Conservation (phyloP, 2,113 vertebrate genomes). For the Bufo gargarizans region DNA sequence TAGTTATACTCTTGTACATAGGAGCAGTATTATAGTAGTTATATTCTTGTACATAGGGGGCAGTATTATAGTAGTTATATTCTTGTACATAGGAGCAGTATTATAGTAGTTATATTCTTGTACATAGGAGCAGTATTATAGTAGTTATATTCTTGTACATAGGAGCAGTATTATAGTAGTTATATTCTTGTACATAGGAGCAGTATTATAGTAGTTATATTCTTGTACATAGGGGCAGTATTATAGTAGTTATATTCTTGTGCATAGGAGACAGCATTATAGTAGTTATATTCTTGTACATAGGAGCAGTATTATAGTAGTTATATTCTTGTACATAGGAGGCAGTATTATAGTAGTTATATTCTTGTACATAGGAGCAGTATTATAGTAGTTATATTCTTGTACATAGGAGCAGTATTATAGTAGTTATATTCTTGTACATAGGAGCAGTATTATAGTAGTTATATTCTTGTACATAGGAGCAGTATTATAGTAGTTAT, state of each 20-base stretch:
- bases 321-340: neutral
- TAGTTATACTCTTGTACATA: neutral
- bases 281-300: constrained; percentile 1
- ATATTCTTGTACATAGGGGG: constrained; percentile 1
- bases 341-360: constrained; percentile 8
- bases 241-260: constrained; percentile 13
- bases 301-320: neutral
- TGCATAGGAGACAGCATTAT: neutral
- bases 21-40: neutral
- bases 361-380: neutral
- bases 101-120: constrained; percentile 12
- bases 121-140: neutral
- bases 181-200: constrained; percentile 7
- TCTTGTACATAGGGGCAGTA: neutral
- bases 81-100: constrained; percentile 2
- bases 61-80: constrained; percentile 14
- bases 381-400: constrained; percentile 9
- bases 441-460: constrained; percentile 7
- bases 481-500: constrained; percentile 7
- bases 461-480: constrained; percentile 4
- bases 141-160: neutral
- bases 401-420: constrained; percentile 6
- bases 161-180: neutral
- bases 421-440: constrained; percentile 18
- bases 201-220: constrained; percentile 17